phyloP scores from a whole-genome alignment of 2,797 vertebrate species.

The Sebastiscus albofasciatus region DNA sequence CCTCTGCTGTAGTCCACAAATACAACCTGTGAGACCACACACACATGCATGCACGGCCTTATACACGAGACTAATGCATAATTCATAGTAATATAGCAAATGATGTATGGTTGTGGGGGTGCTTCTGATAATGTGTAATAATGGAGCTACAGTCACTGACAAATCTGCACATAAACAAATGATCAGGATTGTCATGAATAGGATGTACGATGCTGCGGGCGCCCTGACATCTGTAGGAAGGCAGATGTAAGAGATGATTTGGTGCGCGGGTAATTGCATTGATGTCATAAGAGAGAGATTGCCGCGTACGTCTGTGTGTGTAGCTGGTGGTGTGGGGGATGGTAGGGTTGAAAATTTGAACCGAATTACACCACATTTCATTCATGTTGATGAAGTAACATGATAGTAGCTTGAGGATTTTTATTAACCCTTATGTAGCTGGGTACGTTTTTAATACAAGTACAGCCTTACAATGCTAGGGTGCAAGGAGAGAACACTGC shows the following conservation, averaged over 20 bases:
- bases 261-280: constrained; percentile 39
- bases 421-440: background rate
- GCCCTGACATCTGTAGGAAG: constrained; percentile 31
- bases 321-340: background rate
- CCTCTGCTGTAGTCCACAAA: constrained; percentile 3
- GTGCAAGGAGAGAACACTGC: background rate
- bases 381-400: constrained; percentile 26
- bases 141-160: constrained; percentile 47
- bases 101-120: constrained; percentile 51
- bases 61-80: constrained; percentile 48
- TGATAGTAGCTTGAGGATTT: constrained; percentile 23
- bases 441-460: background rate
- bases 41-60: background rate
- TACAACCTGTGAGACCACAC: constrained; percentile 27
- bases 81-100: constrained; percentile 58
- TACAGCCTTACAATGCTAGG: background rate
- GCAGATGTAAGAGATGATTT: constrained; percentile 51
- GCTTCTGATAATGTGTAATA: constrained; percentile 52
- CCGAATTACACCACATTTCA: constrained; percentile 42
- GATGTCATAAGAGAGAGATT: constrained; percentile 41
- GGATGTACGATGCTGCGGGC: constrained; percentile 32
- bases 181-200: constrained; percentile 47
- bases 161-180: constrained; percentile 66
- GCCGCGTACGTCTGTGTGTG: constrained; percentile 1
- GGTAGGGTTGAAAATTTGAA: constrained; percentile 10